Conservation (phyloP, 1,140 invertebrate species). For the Archivesica marissinica region DNA sequence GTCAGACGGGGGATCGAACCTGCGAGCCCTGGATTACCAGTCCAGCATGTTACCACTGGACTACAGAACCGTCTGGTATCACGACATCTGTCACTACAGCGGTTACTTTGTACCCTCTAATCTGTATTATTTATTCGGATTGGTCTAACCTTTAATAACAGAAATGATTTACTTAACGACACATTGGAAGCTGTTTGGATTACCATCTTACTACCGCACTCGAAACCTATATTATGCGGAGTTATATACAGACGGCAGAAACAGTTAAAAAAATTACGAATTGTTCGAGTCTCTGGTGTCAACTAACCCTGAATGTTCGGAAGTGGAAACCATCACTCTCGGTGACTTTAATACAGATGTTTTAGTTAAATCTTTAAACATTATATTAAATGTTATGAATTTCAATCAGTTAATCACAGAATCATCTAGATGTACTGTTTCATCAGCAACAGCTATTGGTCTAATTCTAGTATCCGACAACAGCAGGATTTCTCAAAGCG, state of each 20-base stretch:
- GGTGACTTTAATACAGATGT: conserved; percentile 20
- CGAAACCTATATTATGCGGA: conserved; percentile 27
- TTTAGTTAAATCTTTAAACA: not conserved
- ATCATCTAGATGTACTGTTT: not conserved
- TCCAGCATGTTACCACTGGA: too few species aligned
- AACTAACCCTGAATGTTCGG: not conserved
- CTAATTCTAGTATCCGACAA: conserved; percentile 37
- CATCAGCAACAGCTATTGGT: conserved; percentile 3
- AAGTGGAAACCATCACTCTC: not conserved
- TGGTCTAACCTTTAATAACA: not conserved
- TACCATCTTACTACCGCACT: conserved; percentile 1
- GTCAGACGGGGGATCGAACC: too few species aligned
- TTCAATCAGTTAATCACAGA: conserved; percentile 6
- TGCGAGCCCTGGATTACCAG: too few species aligned
- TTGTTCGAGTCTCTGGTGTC: not conserved
- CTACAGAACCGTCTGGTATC: too few species aligned
- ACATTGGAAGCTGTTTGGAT: conserved; percentile 5
- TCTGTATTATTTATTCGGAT: not conserved
- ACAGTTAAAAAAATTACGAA: not conserved
- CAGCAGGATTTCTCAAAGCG: conserved; percentile 9
- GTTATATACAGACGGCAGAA: conserved; percentile 9
- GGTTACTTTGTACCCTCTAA: too few species aligned
- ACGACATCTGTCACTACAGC: too few species aligned
- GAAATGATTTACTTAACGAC: not conserved
- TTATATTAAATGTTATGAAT: not conserved